phyloP scores from a whole-genome alignment of 2,888 invertebrate genomes.

The Eudemis profundana region DNA sequence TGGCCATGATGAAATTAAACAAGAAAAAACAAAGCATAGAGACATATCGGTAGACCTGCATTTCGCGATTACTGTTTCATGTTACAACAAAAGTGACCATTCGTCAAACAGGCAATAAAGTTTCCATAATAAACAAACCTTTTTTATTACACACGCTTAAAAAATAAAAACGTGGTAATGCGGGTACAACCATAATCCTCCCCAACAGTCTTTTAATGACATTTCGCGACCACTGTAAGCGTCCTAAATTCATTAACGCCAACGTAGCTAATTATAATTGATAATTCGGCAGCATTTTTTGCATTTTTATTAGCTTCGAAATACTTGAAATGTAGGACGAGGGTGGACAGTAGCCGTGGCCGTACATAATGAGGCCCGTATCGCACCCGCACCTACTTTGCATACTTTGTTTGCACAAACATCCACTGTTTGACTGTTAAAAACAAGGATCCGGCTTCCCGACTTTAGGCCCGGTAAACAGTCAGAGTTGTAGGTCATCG shows the following conservation, averaged over 20 bases:
- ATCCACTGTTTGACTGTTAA: conserved; percentile 43
- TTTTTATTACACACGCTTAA: neutral
- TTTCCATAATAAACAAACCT: neutral
- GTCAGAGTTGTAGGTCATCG: conserved; percentile 17
- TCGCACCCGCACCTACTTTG: conserved; percentile 44
- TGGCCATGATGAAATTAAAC: too few relatives aligned
- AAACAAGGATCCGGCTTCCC: conserved; percentile 37
- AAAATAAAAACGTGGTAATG: conserved; percentile 33
- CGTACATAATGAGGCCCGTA: conserved; percentile 44
- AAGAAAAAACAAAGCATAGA: too few relatives aligned
- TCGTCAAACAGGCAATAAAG: neutral
- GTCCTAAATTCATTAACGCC: conserved; percentile 42
- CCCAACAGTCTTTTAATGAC: conserved; percentile 39
- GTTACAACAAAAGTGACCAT: neutral
- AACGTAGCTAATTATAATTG: conserved; percentile 44
- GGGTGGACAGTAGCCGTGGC: conserved; percentile 44
- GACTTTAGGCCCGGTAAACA: conserved; percentile 32
- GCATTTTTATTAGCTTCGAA: conserved; percentile 43
- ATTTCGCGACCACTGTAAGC: conserved; percentile 27
- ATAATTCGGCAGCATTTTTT: conserved; percentile 43
- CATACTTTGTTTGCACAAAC: conserved; percentile 43
- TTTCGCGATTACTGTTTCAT: too few relatives aligned
- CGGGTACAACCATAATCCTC: conserved; percentile 18
- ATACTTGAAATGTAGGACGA: conserved; percentile 44
- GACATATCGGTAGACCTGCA: too few relatives aligned